Conservation (phyloP, 2,113 vertebrate species). For the Phaetusa simplex region DNA sequence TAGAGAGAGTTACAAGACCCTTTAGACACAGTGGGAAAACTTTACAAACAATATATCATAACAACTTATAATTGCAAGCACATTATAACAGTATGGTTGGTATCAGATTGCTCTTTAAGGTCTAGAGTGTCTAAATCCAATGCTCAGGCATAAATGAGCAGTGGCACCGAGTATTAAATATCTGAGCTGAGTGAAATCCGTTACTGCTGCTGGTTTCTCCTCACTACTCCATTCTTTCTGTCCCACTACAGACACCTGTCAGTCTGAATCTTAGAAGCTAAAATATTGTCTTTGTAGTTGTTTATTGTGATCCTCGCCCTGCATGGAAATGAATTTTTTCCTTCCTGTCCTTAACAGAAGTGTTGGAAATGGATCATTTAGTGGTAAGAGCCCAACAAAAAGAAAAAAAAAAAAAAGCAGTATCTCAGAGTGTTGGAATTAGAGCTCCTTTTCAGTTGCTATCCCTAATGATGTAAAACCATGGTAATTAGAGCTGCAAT, state of each 20-base stretch:
- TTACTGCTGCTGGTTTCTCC: neutral
- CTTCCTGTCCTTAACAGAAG: neutral
- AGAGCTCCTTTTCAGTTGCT: neutral
- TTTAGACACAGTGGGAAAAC: neutral
- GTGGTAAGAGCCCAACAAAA: neutral
- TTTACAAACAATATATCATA: neutral
- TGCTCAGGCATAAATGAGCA: neutral
- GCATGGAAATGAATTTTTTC: neutral
- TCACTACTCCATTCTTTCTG: neutral
- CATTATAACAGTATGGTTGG: neutral
- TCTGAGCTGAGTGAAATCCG: neutral
- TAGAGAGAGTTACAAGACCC: neutral
- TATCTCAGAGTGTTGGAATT: neutral
- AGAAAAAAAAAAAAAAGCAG: neutral
- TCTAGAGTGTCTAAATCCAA: neutral
- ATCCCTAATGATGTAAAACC: conserved; percentile 52
- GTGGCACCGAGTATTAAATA: neutral
- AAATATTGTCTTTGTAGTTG: neutral
- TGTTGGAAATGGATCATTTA: conserved; percentile 28
- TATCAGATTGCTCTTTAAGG: neutral
- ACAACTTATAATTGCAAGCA: neutral
- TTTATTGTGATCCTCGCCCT: neutral
- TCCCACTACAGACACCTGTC: neutral
- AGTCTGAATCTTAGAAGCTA: neutral
- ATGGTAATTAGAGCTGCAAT: conserved; percentile 50